phyloP scores from a whole-genome alignment of 2,797 vertebrate genomes.

The Lutjanus argentimaculatus region DNA sequence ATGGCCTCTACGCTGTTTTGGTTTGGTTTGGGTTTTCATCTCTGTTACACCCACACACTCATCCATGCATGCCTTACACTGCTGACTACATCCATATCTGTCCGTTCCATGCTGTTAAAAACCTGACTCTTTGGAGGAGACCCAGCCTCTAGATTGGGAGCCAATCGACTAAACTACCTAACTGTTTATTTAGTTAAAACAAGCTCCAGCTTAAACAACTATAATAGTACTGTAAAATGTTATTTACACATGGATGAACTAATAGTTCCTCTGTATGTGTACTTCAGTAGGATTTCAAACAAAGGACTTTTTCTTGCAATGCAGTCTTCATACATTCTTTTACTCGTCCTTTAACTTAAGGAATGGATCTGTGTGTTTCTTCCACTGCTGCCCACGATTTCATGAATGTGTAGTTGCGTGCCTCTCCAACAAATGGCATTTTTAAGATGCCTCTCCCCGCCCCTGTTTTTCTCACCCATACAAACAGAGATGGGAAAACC shows the following conservation, averaged over 20 bases:
- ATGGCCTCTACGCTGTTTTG: no score
- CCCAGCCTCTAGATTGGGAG: neutral
- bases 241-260: neutral
- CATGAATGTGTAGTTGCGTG: conserved; percentile 3
- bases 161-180: neutral
- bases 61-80: no score
- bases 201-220: neutral
- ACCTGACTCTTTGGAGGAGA: neutral
- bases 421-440: conserved; percentile 33
- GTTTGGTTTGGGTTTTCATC: no score
- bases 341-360: neutral
- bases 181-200: neutral
- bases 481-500: conserved; percentile 52
- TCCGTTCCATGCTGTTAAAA: no score
- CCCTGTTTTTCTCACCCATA: conserved; percentile 15
- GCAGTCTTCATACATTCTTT: neutral
- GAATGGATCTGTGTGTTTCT: neutral
- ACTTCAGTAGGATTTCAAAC: neutral
- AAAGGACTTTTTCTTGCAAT: neutral
- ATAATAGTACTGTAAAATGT: neutral
- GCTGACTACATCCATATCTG: no score
- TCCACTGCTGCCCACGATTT: neutral
- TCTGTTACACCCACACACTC: no score
- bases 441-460: conserved; percentile 43
- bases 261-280: neutral